Conservation (phyloP, 2,797 vertebrate genomes). For the Gallirallus australis region DNA sequence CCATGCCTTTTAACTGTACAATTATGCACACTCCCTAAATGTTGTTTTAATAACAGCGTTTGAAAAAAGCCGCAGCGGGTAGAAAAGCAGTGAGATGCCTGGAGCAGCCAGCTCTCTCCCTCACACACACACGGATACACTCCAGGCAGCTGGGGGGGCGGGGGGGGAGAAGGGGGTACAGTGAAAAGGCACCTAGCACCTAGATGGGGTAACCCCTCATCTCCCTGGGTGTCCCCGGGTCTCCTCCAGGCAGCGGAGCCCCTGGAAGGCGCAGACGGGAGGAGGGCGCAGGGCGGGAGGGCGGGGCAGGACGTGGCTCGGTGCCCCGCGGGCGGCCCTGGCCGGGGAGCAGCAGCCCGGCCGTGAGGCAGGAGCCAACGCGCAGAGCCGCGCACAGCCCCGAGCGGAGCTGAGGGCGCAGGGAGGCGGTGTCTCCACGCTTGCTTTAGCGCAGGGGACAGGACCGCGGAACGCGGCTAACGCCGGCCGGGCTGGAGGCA, state of each 20-base stretch:
- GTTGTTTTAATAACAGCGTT: constrained; percentile 2
- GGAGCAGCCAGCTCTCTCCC: neutral
- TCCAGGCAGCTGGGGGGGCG: neutral
- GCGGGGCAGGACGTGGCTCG: too few relatives aligned
- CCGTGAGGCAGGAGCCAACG: neutral
- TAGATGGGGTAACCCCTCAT: neutral
- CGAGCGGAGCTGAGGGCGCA: too few relatives aligned
- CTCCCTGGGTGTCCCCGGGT: too few relatives aligned
- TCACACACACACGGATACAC: neutral
- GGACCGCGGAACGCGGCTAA: fast-evolving
- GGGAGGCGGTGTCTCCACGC: neutral
- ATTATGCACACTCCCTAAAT: constrained; percentile 1
- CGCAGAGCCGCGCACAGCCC: neutral
- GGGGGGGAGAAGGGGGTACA: fast-evolving
- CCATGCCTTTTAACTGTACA: constrained; percentile 18
- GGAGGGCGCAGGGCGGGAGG: neutral
- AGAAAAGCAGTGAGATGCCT: neutral
- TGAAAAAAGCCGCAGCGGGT: neutral
- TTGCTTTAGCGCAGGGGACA: neutral
- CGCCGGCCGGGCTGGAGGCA: too few relatives aligned
- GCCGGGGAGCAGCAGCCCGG: neutral
- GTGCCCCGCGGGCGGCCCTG: neutral
- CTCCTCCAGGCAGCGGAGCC: neutral
- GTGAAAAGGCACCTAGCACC: neutral
- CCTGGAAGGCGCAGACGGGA: neutral